Percentiles rank a stretch among this genome's conserved stretches.
These are phyloP conservation scores for Hydrocynus forskahlii DNA, from an alignment of 2,797 vertebrate genomes.

Conservation along the genomic window DNA sequence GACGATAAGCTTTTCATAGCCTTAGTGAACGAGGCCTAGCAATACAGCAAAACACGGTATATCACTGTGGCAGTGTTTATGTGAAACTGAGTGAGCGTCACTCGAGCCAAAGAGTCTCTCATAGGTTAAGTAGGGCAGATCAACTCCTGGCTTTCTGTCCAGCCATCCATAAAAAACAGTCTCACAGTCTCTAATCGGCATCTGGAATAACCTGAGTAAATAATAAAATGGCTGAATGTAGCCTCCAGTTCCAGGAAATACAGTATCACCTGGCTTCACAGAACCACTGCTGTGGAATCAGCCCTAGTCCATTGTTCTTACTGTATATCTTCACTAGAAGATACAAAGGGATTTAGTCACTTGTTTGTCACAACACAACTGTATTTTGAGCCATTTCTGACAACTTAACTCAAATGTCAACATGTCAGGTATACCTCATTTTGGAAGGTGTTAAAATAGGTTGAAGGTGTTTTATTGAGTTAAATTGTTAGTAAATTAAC, in stretches of 20 bases:
- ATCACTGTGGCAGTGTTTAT: constrained; percentile 19
- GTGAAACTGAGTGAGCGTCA: neutral
- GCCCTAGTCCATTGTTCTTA: too few relatives aligned
- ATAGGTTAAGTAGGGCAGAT: neutral
- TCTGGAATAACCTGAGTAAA: neutral
- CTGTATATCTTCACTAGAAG: neutral
- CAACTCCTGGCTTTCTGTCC: neutral
- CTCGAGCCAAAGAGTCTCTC: neutral
- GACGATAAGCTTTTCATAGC: neutral
- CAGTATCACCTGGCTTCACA: neutral
- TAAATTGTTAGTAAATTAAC: too few relatives aligned
- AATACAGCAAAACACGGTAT: constrained; percentile 2
- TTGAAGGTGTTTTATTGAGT: neutral
- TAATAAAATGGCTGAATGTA: neutral
- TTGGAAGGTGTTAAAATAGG: too few relatives aligned
- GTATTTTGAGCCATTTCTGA: neutral
- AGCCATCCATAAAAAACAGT: neutral
- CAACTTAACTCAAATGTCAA: neutral
- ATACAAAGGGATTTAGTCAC: too few relatives aligned
- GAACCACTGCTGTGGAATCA: neutral
- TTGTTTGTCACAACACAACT: neutral
- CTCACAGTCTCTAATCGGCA: neutral
- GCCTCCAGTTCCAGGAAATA: neutral
- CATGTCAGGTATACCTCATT: neutral
- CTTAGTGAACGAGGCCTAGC: neutral